Conservation (phyloP, 2,113 vertebrate genomes). For the Bufo bufo region DNA sequence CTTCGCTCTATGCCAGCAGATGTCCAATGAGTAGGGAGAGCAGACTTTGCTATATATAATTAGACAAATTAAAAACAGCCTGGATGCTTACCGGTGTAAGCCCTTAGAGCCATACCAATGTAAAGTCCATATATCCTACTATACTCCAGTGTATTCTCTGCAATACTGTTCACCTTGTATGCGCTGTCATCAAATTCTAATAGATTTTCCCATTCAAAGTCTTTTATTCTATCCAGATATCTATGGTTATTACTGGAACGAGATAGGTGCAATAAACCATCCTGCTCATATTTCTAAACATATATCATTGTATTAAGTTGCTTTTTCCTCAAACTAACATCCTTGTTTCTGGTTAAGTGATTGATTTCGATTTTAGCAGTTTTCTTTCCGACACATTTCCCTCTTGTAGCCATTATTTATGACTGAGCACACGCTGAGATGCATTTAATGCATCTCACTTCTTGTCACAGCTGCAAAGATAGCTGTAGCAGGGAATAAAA, state of each 20-base stretch:
- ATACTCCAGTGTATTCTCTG: no score
- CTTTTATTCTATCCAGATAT: neutral
- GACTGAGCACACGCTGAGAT: constrained; percentile 7
- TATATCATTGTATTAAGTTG: neutral
- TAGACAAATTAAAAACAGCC: no score
- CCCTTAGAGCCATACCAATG: no score
- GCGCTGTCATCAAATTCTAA: neutral
- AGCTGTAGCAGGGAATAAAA: constrained; percentile 33
- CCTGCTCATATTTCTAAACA: neutral
- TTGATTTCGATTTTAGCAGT: constrained; percentile 28
- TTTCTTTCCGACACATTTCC: constrained; percentile 16
- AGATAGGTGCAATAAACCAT: neutral
- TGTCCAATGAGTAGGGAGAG: no score
- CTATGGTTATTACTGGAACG: neutral
- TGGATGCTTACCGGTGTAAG: no score
- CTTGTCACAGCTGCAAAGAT: constrained; percentile 46
- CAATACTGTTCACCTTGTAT: no score
- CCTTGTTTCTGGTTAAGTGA: constrained; percentile 7
- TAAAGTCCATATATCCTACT: no score
- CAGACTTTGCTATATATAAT: no score
- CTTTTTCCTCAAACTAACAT: neutral
- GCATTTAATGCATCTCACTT: constrained; percentile 48
- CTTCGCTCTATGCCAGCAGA: no score
- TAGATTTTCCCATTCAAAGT: neutral
- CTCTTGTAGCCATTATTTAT: constrained; percentile 26